phyloP scores from a whole-genome alignment of 2,888 invertebrate species.

The Dicyrtoma fusca region DNA sequence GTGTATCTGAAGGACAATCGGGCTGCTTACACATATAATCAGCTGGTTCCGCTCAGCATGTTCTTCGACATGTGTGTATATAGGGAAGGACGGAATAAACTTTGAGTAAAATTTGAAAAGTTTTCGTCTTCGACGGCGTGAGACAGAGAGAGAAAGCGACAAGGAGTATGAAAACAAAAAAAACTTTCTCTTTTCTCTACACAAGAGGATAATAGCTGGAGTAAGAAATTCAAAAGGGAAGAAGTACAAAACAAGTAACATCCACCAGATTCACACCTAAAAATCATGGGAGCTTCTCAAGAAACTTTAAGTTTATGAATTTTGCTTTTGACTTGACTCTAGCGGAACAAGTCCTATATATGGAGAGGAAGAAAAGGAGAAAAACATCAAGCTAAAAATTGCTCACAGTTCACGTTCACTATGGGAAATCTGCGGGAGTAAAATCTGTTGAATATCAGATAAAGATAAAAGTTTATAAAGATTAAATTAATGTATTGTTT shows the following conservation, averaged over 20 bases:
- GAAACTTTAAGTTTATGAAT: too few species aligned
- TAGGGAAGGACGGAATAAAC: constrained; percentile 29
- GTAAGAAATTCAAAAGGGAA: constrained; percentile 14
- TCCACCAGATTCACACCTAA: constrained; percentile 24
- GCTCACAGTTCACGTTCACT: too few species aligned
- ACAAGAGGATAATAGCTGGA: constrained; percentile 29
- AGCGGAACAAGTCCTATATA: too few species aligned
- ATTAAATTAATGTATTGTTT: too few species aligned
- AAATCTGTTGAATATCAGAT: constrained; percentile 24
- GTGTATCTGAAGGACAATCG: too few species aligned
- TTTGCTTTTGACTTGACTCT: too few species aligned
- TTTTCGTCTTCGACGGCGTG: constrained; percentile 12
- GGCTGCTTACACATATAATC: too few species aligned
- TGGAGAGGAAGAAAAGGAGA: too few species aligned
- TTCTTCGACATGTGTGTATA: constrained; percentile 10
- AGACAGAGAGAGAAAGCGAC: constrained; percentile 6
- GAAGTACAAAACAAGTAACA: constrained; percentile 31
- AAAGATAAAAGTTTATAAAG: too few species aligned
- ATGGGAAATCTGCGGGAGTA: too few species aligned
- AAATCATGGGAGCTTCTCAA: constrained; percentile 12
- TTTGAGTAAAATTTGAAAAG: constrained; percentile 36
- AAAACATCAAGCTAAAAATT: constrained; percentile 30
- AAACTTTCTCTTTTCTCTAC: constrained; percentile 16
- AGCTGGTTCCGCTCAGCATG: constrained; percentile 12
- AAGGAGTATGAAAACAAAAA: constrained; percentile 23